A percentile compares a stretch with the other conserved stretches of the same genome.
Conservation (phyloP, 2,113 vertebrate genomes). For the Phainopepla nitens region DNA sequence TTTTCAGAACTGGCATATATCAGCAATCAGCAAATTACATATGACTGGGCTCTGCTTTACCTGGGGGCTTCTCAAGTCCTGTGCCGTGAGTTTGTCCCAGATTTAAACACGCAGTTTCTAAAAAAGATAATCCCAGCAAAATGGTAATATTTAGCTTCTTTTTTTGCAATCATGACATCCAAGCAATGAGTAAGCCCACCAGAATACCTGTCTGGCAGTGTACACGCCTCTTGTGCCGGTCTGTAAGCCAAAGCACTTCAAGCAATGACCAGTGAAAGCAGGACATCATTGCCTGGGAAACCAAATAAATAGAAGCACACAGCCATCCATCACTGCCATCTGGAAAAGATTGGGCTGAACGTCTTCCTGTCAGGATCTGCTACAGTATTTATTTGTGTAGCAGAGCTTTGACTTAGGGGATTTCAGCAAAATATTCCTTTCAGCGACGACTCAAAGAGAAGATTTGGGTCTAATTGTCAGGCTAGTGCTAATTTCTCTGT, state of each 20-base stretch:
- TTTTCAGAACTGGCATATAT: neutral
- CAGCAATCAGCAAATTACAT: neutral
- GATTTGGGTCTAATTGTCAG: slow-evolving; percentile 58
- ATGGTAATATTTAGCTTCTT: neutral
- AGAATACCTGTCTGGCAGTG: slow-evolving; percentile 54
- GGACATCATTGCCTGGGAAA: slow-evolving; percentile 80
- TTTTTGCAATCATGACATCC: neutral
- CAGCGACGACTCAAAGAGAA: slow-evolving; percentile 68
- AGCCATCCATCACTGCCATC: slow-evolving; percentile 91
- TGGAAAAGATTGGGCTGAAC: slow-evolving; percentile 87
- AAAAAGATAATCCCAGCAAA: neutral
- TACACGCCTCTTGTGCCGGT: neutral
- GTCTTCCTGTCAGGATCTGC: slow-evolving; percentile 79
- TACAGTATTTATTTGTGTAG: slow-evolving; percentile 89
- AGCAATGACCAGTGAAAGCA: slow-evolving; percentile 69
- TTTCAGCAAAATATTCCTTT: slow-evolving; percentile 73
- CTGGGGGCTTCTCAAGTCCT: neutral
- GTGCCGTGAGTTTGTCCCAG: neutral
- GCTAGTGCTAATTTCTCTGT: slow-evolving; percentile 58
- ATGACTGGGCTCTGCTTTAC: neutral
- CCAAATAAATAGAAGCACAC: slow-evolving; percentile 84
- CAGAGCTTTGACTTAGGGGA: slow-evolving; percentile 71
- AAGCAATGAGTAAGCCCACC: neutral
- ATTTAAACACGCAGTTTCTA: neutral
- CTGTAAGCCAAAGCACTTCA: slow-evolving; percentile 62